A percentile compares a stretch with the other conserved stretches of the same genome.
Evolutionary conservation across 1,140 invertebrate species (phyloP).

Genomic region (Chymomyza costata): DNA sequence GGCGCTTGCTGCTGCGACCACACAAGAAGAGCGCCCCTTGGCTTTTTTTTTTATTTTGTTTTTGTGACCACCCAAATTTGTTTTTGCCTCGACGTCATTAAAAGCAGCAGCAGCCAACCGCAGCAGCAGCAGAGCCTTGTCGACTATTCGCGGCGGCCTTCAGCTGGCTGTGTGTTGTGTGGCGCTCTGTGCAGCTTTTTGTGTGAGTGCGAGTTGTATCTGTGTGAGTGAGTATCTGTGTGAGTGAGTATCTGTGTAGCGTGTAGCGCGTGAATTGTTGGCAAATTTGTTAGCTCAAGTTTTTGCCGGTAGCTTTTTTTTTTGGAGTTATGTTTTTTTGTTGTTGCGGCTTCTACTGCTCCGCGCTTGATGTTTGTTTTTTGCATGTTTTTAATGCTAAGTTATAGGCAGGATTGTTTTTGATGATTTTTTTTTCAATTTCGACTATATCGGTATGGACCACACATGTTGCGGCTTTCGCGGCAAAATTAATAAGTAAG

Average conservation of each 20-base stretch:
- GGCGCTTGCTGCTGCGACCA: slow-evolving; percentile 33
- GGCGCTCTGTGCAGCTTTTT: slow-evolving; percentile 14
- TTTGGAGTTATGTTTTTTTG: slow-evolving; percentile 28
- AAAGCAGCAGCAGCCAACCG: slow-evolving; percentile 49
- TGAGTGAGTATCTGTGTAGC: slow-evolving; percentile 23
- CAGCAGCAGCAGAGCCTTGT: slow-evolving; percentile 1
- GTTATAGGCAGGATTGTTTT: slow-evolving; percentile 58
- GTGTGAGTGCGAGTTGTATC: slow-evolving; percentile 6
- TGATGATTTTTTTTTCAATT: slow-evolving; percentile 42
- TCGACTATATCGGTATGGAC: too few relatives aligned
- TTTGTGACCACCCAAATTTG: slow-evolving; percentile 60
- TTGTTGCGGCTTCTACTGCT: slow-evolving; percentile 2
- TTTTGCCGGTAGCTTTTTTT: slow-evolving; percentile 34
- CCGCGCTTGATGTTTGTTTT: slow-evolving; percentile 57
- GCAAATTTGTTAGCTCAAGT: slow-evolving; percentile 63
- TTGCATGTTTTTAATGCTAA: slow-evolving; percentile 66
- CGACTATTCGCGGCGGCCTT: slow-evolving; percentile 43
- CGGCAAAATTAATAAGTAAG: too few relatives aligned
- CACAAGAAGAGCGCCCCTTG: slow-evolving; percentile 33
- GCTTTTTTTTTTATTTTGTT: slow-evolving; percentile 43
- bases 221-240: slow-evolving; percentile 8
- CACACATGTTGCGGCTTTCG: too few relatives aligned
- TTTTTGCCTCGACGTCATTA: slow-evolving; percentile 59
- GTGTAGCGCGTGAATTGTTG: slow-evolving; percentile 55
- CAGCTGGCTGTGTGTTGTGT: slow-evolving; percentile 25